Evolutionary conservation across 30 jellyfish, hydroid and myxozoan species (phyloP).

Genomic region (Catostylus mosaicus): DNA sequence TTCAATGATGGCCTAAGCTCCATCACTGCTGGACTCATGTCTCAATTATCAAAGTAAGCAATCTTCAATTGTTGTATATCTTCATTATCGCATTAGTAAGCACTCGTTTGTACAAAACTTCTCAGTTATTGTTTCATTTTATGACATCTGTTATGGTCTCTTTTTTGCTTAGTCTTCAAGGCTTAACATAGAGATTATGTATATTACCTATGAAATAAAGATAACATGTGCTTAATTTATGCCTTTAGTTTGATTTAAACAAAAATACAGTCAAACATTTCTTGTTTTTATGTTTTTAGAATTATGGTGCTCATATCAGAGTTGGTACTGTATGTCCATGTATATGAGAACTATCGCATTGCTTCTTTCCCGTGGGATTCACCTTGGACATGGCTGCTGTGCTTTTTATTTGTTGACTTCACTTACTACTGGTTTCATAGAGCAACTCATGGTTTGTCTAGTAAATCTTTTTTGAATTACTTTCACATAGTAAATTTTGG

Average conservation of each 20-base stretch:
- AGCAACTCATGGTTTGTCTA: slow-evolving; percentile 84
- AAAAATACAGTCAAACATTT: no score
- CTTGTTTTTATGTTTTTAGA: no score
- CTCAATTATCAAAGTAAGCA: slow-evolving; percentile 77
- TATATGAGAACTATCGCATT: slow-evolving; percentile 67
- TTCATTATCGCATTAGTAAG: no score
- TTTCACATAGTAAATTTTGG: not conserved
- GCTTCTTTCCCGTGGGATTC: slow-evolving; percentile 83
- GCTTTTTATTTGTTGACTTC: slow-evolving; percentile 69
- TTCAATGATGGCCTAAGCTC: slow-evolving; percentile 75
- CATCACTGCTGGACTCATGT: slow-evolving; percentile 62
- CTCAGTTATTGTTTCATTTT: no score
- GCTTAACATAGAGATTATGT: no score
- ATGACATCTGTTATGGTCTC: no score
- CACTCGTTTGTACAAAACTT: no score
- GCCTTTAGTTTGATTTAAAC: no score
- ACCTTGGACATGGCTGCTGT: slow-evolving; percentile 74
- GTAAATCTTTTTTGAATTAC: not conserved
- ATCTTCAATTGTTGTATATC: no score
- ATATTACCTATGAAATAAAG: no score
- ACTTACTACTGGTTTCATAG: slow-evolving; percentile 85
- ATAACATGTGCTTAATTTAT: no score
- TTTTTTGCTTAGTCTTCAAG: no score
- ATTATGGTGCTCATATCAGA: slow-evolving; percentile 40
- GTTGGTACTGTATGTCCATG: slow-evolving; percentile 47